A percentile compares a stretch with the other conserved stretches of the same genome.
Evolutionary conservation across 2,888 invertebrate species (phyloP).

Genomic region (Tachina grossa): DNA sequence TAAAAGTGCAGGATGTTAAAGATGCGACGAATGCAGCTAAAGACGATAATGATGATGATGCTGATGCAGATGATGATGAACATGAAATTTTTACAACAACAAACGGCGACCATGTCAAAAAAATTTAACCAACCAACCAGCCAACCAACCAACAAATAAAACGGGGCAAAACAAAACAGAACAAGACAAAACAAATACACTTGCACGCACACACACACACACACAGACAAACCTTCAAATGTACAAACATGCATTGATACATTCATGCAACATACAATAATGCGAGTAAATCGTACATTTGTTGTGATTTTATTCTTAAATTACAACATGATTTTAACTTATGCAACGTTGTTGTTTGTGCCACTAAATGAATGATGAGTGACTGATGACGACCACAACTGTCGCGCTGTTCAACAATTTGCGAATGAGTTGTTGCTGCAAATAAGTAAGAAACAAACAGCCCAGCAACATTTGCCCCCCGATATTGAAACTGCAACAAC

Average conservation of each 20-base stretch:
- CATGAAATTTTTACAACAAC: conserved; percentile 52
- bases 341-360: not conserved
- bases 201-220: not conserved
- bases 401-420: not conserved
- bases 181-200: conserved; percentile 47
- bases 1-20: conserved; percentile 52
- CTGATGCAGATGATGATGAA: conserved; percentile 45
- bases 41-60: conserved; percentile 7
- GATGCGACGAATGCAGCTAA: conserved; percentile 12
- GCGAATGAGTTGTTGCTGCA: conserved; percentile 38
- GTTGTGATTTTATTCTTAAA: conserved; percentile 52
- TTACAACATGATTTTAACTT: conserved; percentile 29
- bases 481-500: conserved; percentile 12
- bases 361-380: conserved; percentile 8
- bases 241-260: not conserved
- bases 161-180: conserved; percentile 45
- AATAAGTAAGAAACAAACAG: conserved; percentile 16
- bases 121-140: conserved; percentile 59
- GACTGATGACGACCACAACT: not conserved
- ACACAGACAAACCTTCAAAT: not conserved
- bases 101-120: conserved; percentile 55
- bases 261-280: conserved; percentile 37
- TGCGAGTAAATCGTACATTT: conserved; percentile 50
- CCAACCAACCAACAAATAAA: conserved; percentile 57
- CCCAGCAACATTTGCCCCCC: not conserved